Percentiles rank a stretch among this genome's conserved stretches.
Evolutionary conservation across 2,113 vertebrate genomes (phyloP).

Genomic region (Apistogramma diplotaenia): DNA sequence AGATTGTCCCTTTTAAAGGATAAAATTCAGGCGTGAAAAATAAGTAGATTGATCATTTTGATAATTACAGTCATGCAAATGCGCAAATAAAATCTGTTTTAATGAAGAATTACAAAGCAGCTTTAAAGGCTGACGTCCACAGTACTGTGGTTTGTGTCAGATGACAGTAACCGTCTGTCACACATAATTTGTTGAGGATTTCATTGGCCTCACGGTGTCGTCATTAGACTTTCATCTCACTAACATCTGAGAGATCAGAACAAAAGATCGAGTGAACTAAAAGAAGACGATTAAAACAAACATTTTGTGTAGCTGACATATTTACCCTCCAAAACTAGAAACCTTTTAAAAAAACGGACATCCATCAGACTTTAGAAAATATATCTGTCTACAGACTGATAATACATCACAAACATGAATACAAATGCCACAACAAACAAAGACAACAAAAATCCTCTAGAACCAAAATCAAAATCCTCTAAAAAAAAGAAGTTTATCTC

Average conservation of each 20-base stretch:
- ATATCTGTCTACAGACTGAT: constrained; percentile 37
- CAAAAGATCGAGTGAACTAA: constrained; percentile 12
- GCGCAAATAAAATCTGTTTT: neutral
- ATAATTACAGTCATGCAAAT: neutral
- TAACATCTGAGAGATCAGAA: neutral
- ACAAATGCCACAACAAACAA: constrained; percentile 44
- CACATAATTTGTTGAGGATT: neutral
- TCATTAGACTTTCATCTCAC: constrained; percentile 42
- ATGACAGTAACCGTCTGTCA: constrained; percentile 6
- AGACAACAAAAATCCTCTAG: constrained; percentile 46
- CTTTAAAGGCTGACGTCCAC: neutral
- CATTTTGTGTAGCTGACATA: neutral
- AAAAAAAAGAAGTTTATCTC: constrained; percentile 36
- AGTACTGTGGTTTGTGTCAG: constrained; percentile 17
- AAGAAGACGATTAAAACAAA: constrained; percentile 3
- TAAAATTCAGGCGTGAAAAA: neutral
- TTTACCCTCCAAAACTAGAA: constrained; percentile 13
- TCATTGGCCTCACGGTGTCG: neutral
- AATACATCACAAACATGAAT: constrained; percentile 40
- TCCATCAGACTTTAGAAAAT: constrained; percentile 29
- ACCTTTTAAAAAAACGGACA: constrained; percentile 12
- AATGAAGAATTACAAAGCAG: neutral
- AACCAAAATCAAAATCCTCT: constrained; percentile 44
- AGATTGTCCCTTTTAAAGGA: neutral
- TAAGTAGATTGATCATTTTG: neutral